Base-by-base conservation (phyloP, 2,113 vertebrate species). In the Calcarius ornatus region DNA sequence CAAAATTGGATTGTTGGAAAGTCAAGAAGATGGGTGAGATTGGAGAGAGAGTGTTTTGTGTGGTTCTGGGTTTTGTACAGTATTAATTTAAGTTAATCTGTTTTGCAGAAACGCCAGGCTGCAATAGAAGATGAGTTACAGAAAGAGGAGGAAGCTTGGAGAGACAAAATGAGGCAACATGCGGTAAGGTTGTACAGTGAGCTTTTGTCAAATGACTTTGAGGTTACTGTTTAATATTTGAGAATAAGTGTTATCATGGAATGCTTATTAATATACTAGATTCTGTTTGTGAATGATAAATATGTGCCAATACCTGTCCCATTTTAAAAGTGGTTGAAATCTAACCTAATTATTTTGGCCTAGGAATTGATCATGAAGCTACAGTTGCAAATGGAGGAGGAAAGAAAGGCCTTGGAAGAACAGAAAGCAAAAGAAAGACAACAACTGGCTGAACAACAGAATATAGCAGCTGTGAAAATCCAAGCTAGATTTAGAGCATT, bases 331-430 rank as follows among this genome's bases (percentile, higher is more conserved):
- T 64, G 31, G 4, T n/a, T 92, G 33, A 93, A 88, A 14, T 86
- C 48, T 87, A 0, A 64, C 42, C 25, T 80, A 35, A 70, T 71
- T 93, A 19, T 81, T 96, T 97, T 93, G 54, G 71, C 84, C 71
- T 96, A 99, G 99, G 98, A 98, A 51, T 54, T 97, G 50, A 98
- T 99, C 81, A 82, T 75, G 61, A 97, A 95, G 42, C 91, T 99
- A 68, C 96, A 98, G 71, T 87, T 98, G 83, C 97, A 97, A 97
- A 97, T 99, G 81, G 96, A 98, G 78, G 96, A 98, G 64, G 98
- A 99, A 94, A 98, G 95, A 95, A 97, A n/a, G 70, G 85, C 37
- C 43, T 98, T 97, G 82, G 98, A 98, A 83, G 96, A 98, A 38
- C 92, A 98, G 61, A 97, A 98, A 93, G 92, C 97, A 89, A 95